Conservation (phyloP, 2,888 invertebrate genomes). For the Danaus chrysippus region DNA sequence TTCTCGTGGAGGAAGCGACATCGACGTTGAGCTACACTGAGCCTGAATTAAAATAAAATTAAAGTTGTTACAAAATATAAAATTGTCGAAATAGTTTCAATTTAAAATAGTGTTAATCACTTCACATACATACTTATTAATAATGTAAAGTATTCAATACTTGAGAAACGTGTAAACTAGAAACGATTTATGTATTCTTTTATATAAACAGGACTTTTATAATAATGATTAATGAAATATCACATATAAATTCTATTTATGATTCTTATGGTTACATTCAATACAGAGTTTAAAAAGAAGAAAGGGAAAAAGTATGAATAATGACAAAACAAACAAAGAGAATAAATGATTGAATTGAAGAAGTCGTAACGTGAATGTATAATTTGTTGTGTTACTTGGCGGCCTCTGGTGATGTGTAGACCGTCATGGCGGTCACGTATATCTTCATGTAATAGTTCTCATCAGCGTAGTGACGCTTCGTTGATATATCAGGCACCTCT, state of each 20-base stretch:
- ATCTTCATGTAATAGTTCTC: conserved; percentile 79
- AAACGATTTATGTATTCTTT: too few species aligned
- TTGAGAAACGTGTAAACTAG: too few species aligned
- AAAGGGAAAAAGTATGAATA: too few species aligned
- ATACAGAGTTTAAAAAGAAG: too few species aligned
- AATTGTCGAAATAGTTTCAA: background rate
- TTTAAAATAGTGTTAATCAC: conserved; percentile 4
- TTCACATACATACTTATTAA: background rate
- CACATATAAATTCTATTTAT: too few species aligned
- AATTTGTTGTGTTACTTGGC: conserved; percentile 54
- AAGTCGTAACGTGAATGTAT: too few species aligned
- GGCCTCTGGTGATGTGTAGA: conserved; percentile 78
- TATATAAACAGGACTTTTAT: too few species aligned
- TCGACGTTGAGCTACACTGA: conserved; percentile 82
- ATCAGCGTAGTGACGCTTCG: conserved; percentile 73
- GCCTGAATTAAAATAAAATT: conserved; percentile 43
- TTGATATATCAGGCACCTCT: conserved; percentile 83
- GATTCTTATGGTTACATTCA: too few species aligned
- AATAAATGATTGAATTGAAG: too few species aligned
- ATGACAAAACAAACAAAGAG: too few species aligned
- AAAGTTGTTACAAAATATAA: background rate
- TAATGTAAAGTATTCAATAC: background rate
- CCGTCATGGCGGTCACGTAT: conserved; percentile 79
- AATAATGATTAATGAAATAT: too few species aligned
- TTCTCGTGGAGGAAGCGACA: conserved; percentile 85